phyloP scores from a whole-genome alignment of 2,113 vertebrate species.

The Silurus meridionalis region DNA sequence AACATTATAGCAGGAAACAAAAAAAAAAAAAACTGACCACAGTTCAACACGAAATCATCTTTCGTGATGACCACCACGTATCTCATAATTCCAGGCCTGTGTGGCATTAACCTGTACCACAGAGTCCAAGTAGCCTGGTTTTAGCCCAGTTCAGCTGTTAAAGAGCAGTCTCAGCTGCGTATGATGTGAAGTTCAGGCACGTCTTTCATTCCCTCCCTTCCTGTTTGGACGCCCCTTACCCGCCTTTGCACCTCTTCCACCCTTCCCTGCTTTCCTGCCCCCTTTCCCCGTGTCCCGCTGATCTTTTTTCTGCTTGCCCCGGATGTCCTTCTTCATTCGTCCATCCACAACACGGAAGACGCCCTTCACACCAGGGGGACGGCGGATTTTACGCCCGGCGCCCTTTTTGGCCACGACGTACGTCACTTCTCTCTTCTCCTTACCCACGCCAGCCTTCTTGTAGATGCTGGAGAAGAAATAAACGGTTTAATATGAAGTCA shows the following conservation, averaged over 20 bases:
- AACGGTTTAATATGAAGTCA: background rate
- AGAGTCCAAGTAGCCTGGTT: background rate
- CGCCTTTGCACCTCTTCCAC: constrained; percentile 48
- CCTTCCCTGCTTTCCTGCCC: constrained; percentile 45
- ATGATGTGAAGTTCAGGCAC: background rate
- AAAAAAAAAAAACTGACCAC: background rate
- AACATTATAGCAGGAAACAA: background rate
- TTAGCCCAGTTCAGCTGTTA: background rate
- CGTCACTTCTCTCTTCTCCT: constrained; percentile 90
- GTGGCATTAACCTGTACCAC: background rate
- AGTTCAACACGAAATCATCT: background rate
- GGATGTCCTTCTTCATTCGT: constrained; percentile 91
- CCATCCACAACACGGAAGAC: constrained; percentile 91
- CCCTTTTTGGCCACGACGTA: constrained; percentile 92
- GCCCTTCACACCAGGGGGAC: constrained; percentile 86
- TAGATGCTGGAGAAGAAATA: constrained; percentile 81
- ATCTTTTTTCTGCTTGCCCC: constrained; percentile 80
- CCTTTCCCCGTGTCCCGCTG: constrained; percentile 63
- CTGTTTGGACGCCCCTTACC: constrained; percentile 42
- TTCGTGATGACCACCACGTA: background rate
- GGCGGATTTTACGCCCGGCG: constrained; percentile 79
- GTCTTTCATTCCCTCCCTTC: constrained; percentile 17
- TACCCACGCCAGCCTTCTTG: constrained; percentile 91
- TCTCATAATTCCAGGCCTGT: background rate
- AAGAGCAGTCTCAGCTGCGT: background rate